A percentile compares a stretch with the other conserved stretches of the same genome.
Evolutionary conservation across 2,113 vertebrate genomes (phyloP).

Genomic region (Setophaga kirtlandii): DNA sequence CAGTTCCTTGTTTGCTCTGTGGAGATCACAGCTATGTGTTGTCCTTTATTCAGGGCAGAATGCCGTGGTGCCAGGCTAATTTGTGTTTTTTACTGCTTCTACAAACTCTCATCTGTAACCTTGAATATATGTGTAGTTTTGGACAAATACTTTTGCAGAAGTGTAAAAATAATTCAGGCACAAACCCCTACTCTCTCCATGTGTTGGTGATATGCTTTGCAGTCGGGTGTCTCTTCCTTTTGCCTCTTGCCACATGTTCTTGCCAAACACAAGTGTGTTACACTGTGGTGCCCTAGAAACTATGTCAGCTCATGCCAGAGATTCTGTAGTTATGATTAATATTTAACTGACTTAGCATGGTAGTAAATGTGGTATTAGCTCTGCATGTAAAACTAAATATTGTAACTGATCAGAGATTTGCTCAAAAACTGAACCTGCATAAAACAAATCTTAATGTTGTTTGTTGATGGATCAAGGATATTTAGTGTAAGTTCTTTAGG

Average conservation of each 20-base stretch:
- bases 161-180: background rate
- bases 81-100: background rate
- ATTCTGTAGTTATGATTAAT: background rate
- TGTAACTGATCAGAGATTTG: constrained; percentile 61
- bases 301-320: background rate
- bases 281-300: background rate
- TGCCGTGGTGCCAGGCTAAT: background rate
- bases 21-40: background rate
- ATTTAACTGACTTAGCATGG: background rate
- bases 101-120: background rate
- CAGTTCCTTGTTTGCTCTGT: background rate
- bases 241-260: background rate
- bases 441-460: constrained; percentile 44
- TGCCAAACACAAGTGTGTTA: background rate
- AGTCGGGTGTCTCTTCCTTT: background rate
- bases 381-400: background rate
- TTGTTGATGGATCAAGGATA: constrained; percentile 15
- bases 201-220: background rate
- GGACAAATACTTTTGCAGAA: background rate
- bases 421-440: constrained; percentile 50
- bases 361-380: background rate
- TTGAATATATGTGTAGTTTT: background rate
- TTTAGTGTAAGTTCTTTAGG: background rate
- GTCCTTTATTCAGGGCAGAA: background rate
- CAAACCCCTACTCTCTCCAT: background rate